Evolutionary conservation across 2,888 invertebrate species (phyloP).

Genomic region (Malthinus seriepunctatus): DNA sequence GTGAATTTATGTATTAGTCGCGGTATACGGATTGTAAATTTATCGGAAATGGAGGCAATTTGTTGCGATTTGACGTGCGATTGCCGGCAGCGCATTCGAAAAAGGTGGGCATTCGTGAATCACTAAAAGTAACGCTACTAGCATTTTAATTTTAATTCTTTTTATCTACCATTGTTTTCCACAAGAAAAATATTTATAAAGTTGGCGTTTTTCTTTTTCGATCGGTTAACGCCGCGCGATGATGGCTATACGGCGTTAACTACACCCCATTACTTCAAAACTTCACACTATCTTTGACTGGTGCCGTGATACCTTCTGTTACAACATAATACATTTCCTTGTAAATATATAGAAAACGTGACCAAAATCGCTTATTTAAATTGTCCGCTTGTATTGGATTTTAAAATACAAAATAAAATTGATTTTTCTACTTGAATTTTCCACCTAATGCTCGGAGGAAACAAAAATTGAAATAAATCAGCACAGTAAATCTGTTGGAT

Average conservation of each 20-base stretch:
- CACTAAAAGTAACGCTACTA: conserved; percentile 17
- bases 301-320: background rate
- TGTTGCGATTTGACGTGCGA: conserved; percentile 40
- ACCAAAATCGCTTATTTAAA: conserved; percentile 5
- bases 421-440: background rate
- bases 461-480: background rate
- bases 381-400: conserved; percentile 3
- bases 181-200: too few relatives aligned
- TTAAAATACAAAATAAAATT: background rate
- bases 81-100: conserved; percentile 31
- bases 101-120: conserved; percentile 32
- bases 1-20: conserved; percentile 17
- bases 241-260: background rate
- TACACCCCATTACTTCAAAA: background rate
- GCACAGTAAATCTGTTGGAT: too few relatives aligned
- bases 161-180: background rate
- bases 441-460: background rate
- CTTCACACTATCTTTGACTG: conserved; percentile 1
- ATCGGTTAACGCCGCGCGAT: background rate
- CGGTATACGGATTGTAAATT: conserved; percentile 36
- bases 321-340: conserved; percentile 4
- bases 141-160: conserved; percentile 19
- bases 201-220: background rate
- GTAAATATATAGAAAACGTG: background rate
- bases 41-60: conserved; percentile 39